Evolutionary conservation across 2,113 vertebrate genomes (phyloP).

Genomic region (Chauna torquata): DNA sequence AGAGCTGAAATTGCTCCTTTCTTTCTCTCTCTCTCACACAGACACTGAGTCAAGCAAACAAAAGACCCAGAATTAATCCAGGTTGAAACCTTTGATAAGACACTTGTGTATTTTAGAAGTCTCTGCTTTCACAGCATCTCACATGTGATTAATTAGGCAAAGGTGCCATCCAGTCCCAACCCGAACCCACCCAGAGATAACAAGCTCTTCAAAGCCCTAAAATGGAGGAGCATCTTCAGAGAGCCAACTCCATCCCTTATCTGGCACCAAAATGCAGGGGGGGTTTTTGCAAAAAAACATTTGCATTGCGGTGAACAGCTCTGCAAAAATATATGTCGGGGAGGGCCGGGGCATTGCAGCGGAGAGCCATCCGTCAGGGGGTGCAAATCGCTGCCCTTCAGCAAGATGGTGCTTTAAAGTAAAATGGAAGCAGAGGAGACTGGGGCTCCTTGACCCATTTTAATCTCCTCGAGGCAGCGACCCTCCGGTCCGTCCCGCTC

Average conservation of each 20-base stretch:
- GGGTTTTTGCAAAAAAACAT: background rate
- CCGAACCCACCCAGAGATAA: background rate
- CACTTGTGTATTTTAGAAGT: background rate
- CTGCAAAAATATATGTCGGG: background rate
- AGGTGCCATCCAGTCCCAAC: background rate
- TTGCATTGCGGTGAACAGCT: background rate
- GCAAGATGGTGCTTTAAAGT: background rate
- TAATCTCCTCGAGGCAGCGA: background rate
- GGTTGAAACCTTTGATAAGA: conserved; percentile 27
- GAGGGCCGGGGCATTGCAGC: background rate
- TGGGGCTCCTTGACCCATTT: background rate
- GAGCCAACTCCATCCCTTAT: background rate
- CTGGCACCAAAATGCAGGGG: background rate
- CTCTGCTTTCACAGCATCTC: background rate
- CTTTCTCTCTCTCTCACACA: background rate
- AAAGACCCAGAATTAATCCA: background rate
- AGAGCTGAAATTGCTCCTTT: background rate
- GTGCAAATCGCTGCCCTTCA: background rate
- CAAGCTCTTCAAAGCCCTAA: background rate
- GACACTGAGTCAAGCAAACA: conserved; percentile 14
- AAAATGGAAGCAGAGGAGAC: background rate
- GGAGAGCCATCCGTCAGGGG: background rate
- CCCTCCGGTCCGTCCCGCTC: background rate
- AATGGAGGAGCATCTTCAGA: background rate
- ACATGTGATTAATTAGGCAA: background rate